Evolutionary conservation across 1,140 invertebrate species (phyloP), one percentile per base, ranked within the genome.

Genomic region (Sitophilus oryzae): DNA sequence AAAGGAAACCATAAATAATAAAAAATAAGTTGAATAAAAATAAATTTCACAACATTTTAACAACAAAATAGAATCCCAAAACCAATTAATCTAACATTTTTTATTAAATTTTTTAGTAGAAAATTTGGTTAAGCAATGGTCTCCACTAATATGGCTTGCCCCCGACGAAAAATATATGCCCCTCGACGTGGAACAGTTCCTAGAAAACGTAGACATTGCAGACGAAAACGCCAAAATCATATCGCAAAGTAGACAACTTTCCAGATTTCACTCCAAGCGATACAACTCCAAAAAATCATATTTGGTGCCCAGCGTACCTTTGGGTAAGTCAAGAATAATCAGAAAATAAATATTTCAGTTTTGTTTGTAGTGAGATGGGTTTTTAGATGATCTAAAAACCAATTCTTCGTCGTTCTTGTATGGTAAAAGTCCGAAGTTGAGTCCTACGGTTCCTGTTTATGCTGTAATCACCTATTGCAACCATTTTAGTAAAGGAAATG

Each of bases 131-230:
- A 51, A 15, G 36, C 71, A 76, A 65, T 83, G 81, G 81, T 76
- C 82, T 1, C 82, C 82, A 3, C 66, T 83, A n/a, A 75, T 84
- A 19, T 82, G 79, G 78, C 68, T 83, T 22, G 77, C 80, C 41
- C 80, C 80, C 5, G 76, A 77, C 42, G 82, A 84, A 68, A 76
- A 76, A 69, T 83, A 80, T 54, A 71, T 82, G 62, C 82, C 82
- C 0, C 68, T 77, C 40, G 76, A 73, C 52, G 80, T 82, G 9
- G 74, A 80, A 37, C 76, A 81, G 51, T 83, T 83, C 62, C 66
- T 84, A 11, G 66, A 77, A 47, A 72, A 83, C 64, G 77, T 82
- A 20, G 70, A 78, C 52, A 69, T 74, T 16, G 69, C 59, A 11
- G 57, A 68, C 42, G 55, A 58, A 53, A 56, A 59, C 43, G 64